Base-by-base conservation (phyloP, 2,797 vertebrate species). In the Artibeus jamaicensis region DNA sequence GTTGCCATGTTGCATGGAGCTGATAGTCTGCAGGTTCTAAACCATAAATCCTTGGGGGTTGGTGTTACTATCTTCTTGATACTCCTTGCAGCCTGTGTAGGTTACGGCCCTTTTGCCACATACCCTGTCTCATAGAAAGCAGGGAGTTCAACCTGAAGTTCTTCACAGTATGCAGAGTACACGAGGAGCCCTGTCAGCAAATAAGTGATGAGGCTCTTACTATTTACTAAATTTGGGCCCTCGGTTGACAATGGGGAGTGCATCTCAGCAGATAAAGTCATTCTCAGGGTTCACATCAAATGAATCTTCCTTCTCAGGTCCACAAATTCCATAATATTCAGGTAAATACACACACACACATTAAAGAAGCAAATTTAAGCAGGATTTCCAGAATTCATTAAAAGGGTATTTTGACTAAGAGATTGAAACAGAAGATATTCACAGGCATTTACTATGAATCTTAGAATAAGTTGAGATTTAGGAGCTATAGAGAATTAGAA, bases 271-370 rank as follows among this genome's bases (percentile, higher is more conserved):
- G 48, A 53, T 24, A 53, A 53, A 77, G 12, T 77, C 19, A 46
- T 77, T 77, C 44, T 77, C 7, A 8, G 19, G 46, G 19, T 12
- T 77, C 32, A 55, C 53, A 55, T 55, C 53, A 55, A 55, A 55
- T 55, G 53, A 9, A 55, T 55, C 9, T 55, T 55, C 24, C 53
- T 55, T 55, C 53, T 55, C 21, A 68, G n/a, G 65, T 34, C n/a
- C n/a, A 68, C n/a, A 97, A 62, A 95, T 95, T 53, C n/a, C 42
- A 97, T 92, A 71, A 48, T 92, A 44, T 59, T 50, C 3, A 55
- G 8, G 26, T 46, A 55, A 55, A 50, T 22, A 68, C 26, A 26
- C 68, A 53, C 34, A 39, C 3, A 24, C 6, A 37, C 3, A 3
- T 55, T 46, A 82, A 14, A 32, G 24, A 44, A 83, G 16, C 22